Evolutionary conservation across 1,140 invertebrate species (phyloP).

Genomic region (fruit fly (Drosophila melanogaster)): DNA sequence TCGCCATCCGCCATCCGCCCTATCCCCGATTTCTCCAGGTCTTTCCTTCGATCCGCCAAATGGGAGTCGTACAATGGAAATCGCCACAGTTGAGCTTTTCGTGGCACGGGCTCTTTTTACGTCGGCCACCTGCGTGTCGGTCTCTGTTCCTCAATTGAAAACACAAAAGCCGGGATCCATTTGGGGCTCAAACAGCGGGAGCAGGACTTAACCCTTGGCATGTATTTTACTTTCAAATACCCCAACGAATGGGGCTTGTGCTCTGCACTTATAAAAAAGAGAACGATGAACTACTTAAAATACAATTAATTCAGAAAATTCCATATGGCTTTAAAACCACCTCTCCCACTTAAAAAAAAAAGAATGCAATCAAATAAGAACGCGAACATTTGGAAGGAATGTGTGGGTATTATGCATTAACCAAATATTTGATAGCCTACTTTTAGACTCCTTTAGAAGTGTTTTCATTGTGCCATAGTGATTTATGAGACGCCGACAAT

Average conservation of each 20-base stretch:
- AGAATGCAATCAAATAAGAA: neutral
- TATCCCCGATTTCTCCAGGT: neutral
- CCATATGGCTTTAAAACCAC: too few relatives aligned
- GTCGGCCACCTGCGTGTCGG: constrained; percentile 38
- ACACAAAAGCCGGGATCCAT: constrained; percentile 64
- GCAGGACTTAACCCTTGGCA: constrained; percentile 53
- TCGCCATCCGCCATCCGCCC: neutral
- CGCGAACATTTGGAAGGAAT: neutral
- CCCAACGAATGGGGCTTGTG: constrained; percentile 14
- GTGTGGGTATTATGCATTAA: neutral
- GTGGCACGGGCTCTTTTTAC: constrained; percentile 17
- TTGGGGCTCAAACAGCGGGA: constrained; percentile 19
- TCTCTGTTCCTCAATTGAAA: constrained; percentile 60
- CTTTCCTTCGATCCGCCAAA: neutral
- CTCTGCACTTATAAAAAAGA: constrained; percentile 6
- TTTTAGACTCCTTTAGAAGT: neutral
- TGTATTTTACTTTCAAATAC: constrained; percentile 61
- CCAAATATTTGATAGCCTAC: neutral
- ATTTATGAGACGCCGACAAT: neutral
- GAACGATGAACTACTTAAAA: neutral
- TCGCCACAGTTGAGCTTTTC: constrained; percentile 55
- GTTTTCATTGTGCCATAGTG: neutral
- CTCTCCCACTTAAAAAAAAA: too few relatives aligned
- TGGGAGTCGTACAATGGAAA: constrained; percentile 37
- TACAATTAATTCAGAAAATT: neutral